Base-by-base conservation (phyloP, 2,888 invertebrate genomes). In the Callinectes sapidus region DNA sequence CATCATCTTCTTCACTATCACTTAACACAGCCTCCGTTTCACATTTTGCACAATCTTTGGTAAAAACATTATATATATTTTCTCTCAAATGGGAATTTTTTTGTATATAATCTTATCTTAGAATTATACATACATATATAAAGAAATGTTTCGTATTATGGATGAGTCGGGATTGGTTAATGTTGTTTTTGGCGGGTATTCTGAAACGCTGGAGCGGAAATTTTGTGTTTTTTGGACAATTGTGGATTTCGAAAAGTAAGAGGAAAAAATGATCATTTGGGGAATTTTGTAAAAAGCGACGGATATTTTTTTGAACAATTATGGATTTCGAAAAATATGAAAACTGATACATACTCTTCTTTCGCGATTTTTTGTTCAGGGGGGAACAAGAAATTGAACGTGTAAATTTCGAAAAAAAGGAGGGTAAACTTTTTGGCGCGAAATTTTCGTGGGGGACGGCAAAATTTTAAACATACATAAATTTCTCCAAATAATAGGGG, bases 41-140 rank as follows among this genome's bases (percentile, higher is more conserved):
- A 81, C 81, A 35, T 32, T 32, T 81, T 32, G 14, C 81, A 81
- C 81, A 81, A 81, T 81, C 81, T 81, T 81, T 81, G 81, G 81
- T 81, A 81, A 81, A 81, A 35, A 81, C 28, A 71, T 23, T 42
- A 42, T 48, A 48, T 48, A 48, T 61, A 61, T 61, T 23, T 35
- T 81, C 32, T 35, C 81, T 35, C 32, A 35, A 81, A 81, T 18
- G 16, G 81, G 35, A 32, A 13, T 81, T 71, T 71, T 28, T 71
- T 28, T 35, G 14, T 81, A 13, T 71, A 5, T 71, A 28, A 71
- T 32, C 35, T 81, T 16, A 81, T 81, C 35, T 35, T 35, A 81
- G 32, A 81, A 35, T 16, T 32, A 32, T 32, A 3, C 35, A 35
- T 13, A 71, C 1, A 28, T 71, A 23, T 16, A 61, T 23, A 77